Base-by-base conservation (phyloP, 2,113 vertebrate species). In the Menidia beryllina region DNA sequence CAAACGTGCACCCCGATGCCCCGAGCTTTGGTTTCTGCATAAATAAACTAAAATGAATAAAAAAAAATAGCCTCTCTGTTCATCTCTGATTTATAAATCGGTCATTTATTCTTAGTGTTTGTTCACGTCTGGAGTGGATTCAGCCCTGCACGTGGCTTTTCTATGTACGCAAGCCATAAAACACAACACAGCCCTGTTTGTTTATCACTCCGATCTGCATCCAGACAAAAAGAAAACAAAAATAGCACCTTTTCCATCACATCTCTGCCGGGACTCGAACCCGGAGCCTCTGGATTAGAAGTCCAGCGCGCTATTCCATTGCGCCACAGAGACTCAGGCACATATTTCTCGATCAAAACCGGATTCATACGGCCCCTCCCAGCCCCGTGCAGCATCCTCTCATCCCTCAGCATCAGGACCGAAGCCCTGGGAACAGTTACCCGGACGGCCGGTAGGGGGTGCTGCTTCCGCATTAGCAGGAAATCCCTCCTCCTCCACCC, bases 261-360 rank as follows among this genome's bases (percentile, higher is more conserved):
- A 98, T 99, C 98, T 99, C 98, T 98, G 97, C 98, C 97, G 97
- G 98, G 97, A 99, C 97, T 98, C 97, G 98, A 99, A 99, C 97
- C 98, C 97, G 97, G 97, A 99, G 96, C 97, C 97, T 98, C 97
- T 99, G 97, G 97, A 98, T 98, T 99, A 99, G 98, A 99, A 98
- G 97, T 99, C 97, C 97, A 98, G 97, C 96, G 97, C 97, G 96
- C 97, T 99, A 97, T 97, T 98, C 97, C 98, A 99, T 99, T 99
- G 97, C 96, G 97, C 97, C 97, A 99, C 97, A 98, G 98, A 91
- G 86, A 93, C 93, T 51, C 67, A 78, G 84, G 63, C 82, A 75
- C 69, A 13, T 27, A 52, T 39, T 54, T 34, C 17, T 7, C 13
- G 17, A 69, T 77, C 77, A 84, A 85, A 77, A 83, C 43, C 68